These are phyloP conservation scores for Phocoena sinus DNA, from an alignment of 2,113 vertebrate genomes.

Conservation along the genomic window DNA sequence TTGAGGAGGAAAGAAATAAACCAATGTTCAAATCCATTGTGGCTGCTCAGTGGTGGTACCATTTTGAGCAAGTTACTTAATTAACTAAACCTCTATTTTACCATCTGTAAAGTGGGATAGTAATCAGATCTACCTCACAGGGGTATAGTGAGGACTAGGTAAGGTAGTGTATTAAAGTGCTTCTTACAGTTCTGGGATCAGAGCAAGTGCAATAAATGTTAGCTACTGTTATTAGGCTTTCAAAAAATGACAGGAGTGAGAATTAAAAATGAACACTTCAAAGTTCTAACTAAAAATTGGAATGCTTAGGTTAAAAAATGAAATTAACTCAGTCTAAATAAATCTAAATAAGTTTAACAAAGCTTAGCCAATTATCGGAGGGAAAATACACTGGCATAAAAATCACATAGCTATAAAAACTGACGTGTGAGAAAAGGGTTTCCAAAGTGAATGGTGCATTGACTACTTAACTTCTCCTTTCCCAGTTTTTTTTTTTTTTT, in stretches of 20 bases:
- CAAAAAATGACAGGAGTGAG: neutral
- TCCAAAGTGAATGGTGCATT: neutral
- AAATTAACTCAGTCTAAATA: slow-evolving; percentile 12
- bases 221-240: neutral
- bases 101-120: neutral
- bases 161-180: neutral
- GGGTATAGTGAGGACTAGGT: neutral
- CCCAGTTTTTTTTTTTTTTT: neutral
- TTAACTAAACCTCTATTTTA: neutral
- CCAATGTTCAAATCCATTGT: neutral
- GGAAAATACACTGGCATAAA: slow-evolving; percentile 5
- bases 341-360: neutral
- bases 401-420: neutral
- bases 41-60: neutral
- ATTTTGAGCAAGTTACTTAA: neutral
- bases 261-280: neutral
- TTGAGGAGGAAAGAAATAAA: neutral
- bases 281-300: slow-evolving; percentile 5
- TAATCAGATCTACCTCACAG: neutral
- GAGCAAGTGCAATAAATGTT: neutral
- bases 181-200: neutral
- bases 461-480: neutral
- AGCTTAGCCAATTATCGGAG: slow-evolving; percentile 6
- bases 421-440: neutral
- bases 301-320: neutral